A percentile compares a stretch with the other conserved stretches of the same genome.
phyloP scores from a whole-genome alignment of 2,888 invertebrate genomes.

The Epistrophe eligans region DNA sequence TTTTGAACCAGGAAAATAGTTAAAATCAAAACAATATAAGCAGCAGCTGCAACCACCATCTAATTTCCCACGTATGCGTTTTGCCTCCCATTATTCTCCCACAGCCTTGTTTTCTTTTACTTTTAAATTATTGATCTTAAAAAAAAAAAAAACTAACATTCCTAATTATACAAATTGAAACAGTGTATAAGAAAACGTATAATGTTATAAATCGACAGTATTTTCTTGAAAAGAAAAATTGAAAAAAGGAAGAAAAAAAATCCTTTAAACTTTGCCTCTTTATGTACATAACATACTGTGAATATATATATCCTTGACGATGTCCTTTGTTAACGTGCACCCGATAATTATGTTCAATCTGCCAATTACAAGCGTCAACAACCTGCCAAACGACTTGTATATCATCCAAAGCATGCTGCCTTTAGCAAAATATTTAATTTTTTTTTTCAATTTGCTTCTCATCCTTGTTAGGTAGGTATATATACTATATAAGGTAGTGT shows the following conservation, averaged over 20 bases:
- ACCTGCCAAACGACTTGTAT: slow-evolving; percentile 54
- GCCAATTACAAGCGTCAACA: slow-evolving; percentile 58
- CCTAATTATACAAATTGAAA: slow-evolving; percentile 1
- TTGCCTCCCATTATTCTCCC: background rate
- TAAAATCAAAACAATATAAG: background rate
- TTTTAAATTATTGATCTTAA: slow-evolving; percentile 4
- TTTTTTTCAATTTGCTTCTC: background rate
- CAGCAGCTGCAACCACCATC: background rate
- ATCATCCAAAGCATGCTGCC: slow-evolving; percentile 10
- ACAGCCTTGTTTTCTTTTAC: background rate
- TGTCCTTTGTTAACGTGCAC: slow-evolving; percentile 31
- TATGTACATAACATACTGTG: background rate
- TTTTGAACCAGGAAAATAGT: background rate
- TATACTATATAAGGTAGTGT: background rate
- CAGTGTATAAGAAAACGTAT: background rate
- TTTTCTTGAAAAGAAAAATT: background rate
- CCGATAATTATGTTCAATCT: slow-evolving; percentile 63
- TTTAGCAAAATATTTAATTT: slow-evolving; percentile 3
- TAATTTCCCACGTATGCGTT: background rate
- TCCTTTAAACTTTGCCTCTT: background rate
- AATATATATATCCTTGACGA: slow-evolving; percentile 33
- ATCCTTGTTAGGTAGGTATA: background rate
- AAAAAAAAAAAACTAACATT: slow-evolving; percentile 8
- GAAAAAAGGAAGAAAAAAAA: background rate
- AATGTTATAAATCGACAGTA: background rate